Percentiles rank a stretch among this genome's conserved stretches.
Conservation (phyloP, 2,113 vertebrate species). For the Chionodraco myersi region DNA sequence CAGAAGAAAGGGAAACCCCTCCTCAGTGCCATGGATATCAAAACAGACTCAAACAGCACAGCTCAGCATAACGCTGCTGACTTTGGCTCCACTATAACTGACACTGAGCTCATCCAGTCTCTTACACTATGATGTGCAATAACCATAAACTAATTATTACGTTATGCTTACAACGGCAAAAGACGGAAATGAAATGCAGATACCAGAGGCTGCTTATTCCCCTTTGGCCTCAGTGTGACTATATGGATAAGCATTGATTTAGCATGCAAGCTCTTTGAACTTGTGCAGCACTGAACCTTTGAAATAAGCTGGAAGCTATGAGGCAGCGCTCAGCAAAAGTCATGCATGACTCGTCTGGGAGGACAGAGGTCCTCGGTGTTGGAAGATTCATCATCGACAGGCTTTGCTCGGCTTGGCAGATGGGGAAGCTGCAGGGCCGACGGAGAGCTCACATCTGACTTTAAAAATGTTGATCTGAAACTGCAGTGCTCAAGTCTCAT, state of each 20-base stretch:
- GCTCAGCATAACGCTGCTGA: conserved; percentile 51
- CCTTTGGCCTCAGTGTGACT: conserved; percentile 27
- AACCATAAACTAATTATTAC: conserved; percentile 61
- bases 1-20: conserved; percentile 23
- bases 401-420: conserved; percentile 20
- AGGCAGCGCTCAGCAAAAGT: conserved; percentile 54
- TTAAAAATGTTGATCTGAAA: conserved; percentile 20
- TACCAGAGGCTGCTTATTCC: conserved; percentile 31
- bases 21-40: conserved; percentile 23
- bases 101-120: conserved; percentile 47
- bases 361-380: conserved; percentile 24
- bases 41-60: conserved; percentile 30
- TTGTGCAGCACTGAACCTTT: conserved; percentile 25
- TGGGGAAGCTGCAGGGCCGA: not conserved
- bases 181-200: conserved; percentile 60
- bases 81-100: conserved; percentile 43
- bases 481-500: not conserved
- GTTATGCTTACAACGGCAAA: conserved; percentile 39
- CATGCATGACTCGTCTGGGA: conserved; percentile 43
- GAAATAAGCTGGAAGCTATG: conserved; percentile 41
- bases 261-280: conserved; percentile 5
- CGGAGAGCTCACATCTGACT: conserved; percentile 4
- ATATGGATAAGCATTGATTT: conserved; percentile 39
- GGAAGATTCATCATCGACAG: conserved; percentile 33
- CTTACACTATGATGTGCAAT: conserved; percentile 34